Conservation (phyloP, 2,113 vertebrate genomes). For the Lutjanus erythropterus region DNA sequence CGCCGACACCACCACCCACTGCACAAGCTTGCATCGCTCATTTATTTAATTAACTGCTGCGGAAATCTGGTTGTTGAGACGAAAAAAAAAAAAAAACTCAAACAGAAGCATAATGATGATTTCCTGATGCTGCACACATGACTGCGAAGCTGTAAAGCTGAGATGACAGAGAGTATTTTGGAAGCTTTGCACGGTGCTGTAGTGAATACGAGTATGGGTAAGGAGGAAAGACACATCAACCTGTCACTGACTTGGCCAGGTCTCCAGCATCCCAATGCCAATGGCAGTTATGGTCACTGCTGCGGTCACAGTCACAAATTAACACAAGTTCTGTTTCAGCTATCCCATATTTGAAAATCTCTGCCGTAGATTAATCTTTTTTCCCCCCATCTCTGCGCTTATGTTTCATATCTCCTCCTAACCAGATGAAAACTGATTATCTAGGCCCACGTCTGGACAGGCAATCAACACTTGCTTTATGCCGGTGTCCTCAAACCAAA, state of each 20-base stretch:
- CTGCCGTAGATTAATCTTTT: slow-evolving; percentile 39
- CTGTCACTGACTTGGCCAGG: slow-evolving; percentile 70
- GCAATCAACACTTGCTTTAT: slow-evolving; percentile 67
- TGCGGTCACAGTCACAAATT: slow-evolving; percentile 65
- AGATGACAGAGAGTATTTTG: slow-evolving; percentile 38
- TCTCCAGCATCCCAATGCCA: slow-evolving; percentile 48
- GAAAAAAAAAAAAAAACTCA: neutral
- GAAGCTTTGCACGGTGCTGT: slow-evolving; percentile 38
- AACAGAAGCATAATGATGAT: neutral
- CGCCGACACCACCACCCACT: slow-evolving; percentile 11
- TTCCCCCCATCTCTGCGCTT: slow-evolving; percentile 1
- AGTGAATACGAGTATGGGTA: slow-evolving; percentile 38
- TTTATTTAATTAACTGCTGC: slow-evolving; percentile 39
- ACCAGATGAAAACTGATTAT: slow-evolving; percentile 60
- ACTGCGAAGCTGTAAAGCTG: slow-evolving; percentile 19
- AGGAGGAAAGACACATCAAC: slow-evolving; percentile 72
- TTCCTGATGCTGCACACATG: slow-evolving; percentile 20
- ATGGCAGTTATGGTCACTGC: slow-evolving; percentile 62
- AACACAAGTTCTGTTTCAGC: slow-evolving; percentile 63
- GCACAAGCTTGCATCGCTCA: slow-evolving; percentile 12
- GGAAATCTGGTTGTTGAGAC: slow-evolving; percentile 21
- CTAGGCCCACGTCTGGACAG: slow-evolving; percentile 51
- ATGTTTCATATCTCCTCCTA: slow-evolving; percentile 50
- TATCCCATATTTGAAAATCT: slow-evolving; percentile 31
- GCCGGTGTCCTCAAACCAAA: slow-evolving; percentile 49